Percentiles rank a stretch among this genome's conserved stretches.
phyloP scores from a whole-genome alignment of 1,140 invertebrate species.

The Caenorhabditis latens region DNA sequence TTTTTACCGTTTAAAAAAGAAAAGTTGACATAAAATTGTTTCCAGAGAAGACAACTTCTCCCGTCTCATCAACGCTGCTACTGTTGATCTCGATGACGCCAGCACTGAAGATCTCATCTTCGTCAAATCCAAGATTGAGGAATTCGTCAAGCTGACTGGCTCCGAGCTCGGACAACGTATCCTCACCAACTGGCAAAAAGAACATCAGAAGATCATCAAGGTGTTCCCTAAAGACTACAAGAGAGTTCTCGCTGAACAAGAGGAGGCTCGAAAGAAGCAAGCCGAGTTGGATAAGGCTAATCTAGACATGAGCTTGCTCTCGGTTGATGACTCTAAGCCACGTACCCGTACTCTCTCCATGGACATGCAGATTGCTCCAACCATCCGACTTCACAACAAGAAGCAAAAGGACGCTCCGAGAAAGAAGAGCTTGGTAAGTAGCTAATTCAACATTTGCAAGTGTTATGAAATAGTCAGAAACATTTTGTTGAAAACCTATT shows the following conservation, averaged over 20 bases:
- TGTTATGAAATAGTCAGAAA: not conserved
- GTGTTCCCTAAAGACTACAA: slow-evolving; percentile 97
- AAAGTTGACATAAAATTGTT: not conserved
- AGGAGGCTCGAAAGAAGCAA: slow-evolving; percentile 79
- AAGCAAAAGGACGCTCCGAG: slow-evolving; percentile 31
- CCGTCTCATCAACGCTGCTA: slow-evolving; percentile 73
- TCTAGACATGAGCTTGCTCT: not conserved
- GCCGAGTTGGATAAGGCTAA: slow-evolving; percentile 55
- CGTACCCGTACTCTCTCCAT: slow-evolving; percentile 71
- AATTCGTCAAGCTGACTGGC: slow-evolving; percentile 91
- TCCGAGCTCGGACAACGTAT: slow-evolving; percentile 88
- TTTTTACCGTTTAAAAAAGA: not conserved
- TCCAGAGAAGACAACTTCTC: slow-evolving; percentile 53
- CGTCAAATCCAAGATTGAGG: slow-evolving; percentile 86
- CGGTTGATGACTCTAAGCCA: slow-evolving; percentile 21
- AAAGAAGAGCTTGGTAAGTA: slow-evolving; percentile 67
- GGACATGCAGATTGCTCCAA: slow-evolving; percentile 75
- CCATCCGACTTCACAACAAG: slow-evolving; percentile 19
- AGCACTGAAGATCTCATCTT: slow-evolving; percentile 85
- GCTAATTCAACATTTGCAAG: not conserved
- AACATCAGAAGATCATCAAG: slow-evolving; percentile 89
- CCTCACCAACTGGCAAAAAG: slow-evolving; percentile 86
- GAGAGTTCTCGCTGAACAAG: slow-evolving; percentile 86
- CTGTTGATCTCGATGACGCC: slow-evolving; percentile 75
- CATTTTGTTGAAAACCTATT: not conserved